Evolutionary conservation across 2,113 vertebrate species (phyloP).

Genomic region (Rhea americana): DNA sequence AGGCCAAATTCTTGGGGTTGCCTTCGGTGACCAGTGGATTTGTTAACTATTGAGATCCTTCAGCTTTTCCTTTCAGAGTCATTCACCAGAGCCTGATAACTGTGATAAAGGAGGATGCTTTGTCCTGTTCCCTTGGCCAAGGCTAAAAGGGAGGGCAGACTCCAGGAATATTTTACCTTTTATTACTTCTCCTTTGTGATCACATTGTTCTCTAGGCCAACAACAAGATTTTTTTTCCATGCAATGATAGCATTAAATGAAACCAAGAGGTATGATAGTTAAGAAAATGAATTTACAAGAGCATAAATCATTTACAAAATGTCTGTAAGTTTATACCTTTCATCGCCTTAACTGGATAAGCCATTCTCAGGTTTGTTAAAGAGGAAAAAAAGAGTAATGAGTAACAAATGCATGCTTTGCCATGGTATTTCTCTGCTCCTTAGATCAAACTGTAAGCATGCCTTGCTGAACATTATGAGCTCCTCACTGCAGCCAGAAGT

Average conservation of each 20-base stretch:
- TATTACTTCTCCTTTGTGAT: background rate
- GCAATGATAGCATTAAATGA: background rate
- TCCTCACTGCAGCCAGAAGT: background rate
- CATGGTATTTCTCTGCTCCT: background rate
- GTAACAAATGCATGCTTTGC: background rate
- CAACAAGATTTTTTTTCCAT: background rate
- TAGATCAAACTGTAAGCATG: background rate
- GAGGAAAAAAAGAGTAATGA: background rate
- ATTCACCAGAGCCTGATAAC: accelerated
- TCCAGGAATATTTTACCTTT: background rate
- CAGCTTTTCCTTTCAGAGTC: background rate
- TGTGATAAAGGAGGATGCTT: background rate
- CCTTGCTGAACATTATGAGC: background rate
- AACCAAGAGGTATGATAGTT: background rate
- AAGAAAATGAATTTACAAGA: background rate
- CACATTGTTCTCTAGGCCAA: background rate
- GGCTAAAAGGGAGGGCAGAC: background rate
- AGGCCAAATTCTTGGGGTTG: background rate
- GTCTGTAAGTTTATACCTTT: background rate
- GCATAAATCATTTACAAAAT: background rate
- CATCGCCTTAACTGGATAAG: background rate
- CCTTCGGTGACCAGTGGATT: background rate
- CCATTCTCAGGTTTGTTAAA: background rate
- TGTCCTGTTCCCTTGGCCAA: background rate
- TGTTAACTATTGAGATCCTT: background rate